A percentile compares a stretch with the other conserved stretches of the same genome.
Evolutionary conservation across 2,797 vertebrate genomes (phyloP).

Genomic region (Sebastolobus alascanus): DNA sequence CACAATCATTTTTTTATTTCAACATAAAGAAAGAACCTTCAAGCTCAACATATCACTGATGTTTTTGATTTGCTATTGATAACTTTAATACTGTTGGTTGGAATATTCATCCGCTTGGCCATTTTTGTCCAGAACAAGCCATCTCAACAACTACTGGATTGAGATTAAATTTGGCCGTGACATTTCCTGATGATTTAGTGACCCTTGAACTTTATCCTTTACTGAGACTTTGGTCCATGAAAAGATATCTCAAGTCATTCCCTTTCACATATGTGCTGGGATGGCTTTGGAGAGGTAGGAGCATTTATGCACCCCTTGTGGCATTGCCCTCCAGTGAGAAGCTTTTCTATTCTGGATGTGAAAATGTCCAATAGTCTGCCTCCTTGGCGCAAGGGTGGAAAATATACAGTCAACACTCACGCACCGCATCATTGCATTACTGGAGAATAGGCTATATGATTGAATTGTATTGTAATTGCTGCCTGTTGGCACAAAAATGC

Average conservation of each 20-base stretch:
- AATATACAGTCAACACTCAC: neutral
- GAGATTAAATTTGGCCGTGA: neutral
- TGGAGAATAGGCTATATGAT: neutral
- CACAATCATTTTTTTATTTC: too few relatives aligned
- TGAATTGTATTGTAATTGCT: neutral
- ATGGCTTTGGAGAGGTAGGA: neutral
- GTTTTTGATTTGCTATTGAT: neutral
- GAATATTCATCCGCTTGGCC: neutral
- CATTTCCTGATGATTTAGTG: neutral
- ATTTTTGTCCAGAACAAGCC: neutral
- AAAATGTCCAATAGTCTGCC: neutral
- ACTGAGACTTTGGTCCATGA: neutral
- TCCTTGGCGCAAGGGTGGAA: neutral
- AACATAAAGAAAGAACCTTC: constrained; percentile 1
- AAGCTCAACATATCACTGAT: neutral
- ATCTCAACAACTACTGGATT: neutral
- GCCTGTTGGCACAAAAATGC: neutral
- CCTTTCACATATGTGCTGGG: neutral
- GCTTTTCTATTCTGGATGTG: neutral
- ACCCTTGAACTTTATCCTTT: neutral
- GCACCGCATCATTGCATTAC: neutral
- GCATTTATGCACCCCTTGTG: neutral
- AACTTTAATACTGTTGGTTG: neutral
- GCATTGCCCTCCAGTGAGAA: neutral
- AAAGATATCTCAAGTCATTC: neutral